A percentile compares a stretch with the other conserved stretches of the same genome.
Evolutionary conservation across 2,113 vertebrate genomes (phyloP).

Genomic region (Melanocharis versteri): DNA sequence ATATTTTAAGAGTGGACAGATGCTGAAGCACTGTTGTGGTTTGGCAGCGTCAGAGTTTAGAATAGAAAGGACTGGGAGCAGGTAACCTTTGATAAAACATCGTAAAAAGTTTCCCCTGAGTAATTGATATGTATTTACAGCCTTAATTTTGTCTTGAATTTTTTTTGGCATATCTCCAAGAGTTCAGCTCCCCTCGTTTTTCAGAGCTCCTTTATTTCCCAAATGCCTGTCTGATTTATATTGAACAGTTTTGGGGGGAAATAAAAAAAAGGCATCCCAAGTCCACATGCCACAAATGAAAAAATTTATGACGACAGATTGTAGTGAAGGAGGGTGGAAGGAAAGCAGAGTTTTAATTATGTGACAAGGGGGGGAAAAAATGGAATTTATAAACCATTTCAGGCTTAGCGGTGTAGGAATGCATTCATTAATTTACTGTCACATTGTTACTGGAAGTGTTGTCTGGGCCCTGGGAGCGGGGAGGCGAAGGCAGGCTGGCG

Average conservation of each 20-base stretch:
- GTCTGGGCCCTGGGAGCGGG: not conserved
- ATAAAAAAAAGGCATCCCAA: not conserved
- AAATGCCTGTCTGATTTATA: conserved; percentile 15
- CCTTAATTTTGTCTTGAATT: conserved; percentile 35
- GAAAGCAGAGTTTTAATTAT: not conserved
- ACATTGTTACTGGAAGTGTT: not conserved
- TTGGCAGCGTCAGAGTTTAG: not conserved
- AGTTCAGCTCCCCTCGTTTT: not conserved
- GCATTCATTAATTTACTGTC: not conserved
- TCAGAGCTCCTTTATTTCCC: conserved; percentile 42
- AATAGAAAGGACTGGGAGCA: not conserved
- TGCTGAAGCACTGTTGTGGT: not conserved
- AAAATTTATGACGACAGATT: not conserved
- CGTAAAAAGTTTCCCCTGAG: conserved; percentile 8
- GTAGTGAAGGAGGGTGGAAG: not conserved
- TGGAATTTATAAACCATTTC: not conserved
- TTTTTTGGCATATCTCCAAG: conserved; percentile 10
- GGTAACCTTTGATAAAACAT: conserved; percentile 41
- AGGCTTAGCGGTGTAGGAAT: not conserved
- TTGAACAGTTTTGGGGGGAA: not conserved
- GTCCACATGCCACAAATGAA: not conserved
- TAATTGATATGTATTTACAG: conserved; percentile 37
- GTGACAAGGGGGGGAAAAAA: not conserved
- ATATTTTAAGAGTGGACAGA: not conserved
- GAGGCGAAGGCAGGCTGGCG: not conserved